A percentile compares a stretch with the other conserved stretches of the same genome.
Conservation (phyloP, 2,888 invertebrate species). For the Acronicta leporina region DNA sequence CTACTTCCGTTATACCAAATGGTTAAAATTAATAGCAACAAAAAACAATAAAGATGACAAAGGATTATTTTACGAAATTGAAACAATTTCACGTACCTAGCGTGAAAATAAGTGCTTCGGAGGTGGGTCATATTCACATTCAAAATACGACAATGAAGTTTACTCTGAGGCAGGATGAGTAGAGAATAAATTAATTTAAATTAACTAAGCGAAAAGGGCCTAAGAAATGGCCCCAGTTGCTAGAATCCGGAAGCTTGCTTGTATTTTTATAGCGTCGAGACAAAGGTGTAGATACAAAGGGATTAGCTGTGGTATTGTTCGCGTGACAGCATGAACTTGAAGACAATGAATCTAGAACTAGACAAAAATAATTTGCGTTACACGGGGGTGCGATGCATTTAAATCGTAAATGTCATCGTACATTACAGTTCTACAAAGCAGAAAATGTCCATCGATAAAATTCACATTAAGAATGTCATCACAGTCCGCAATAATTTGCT, state of each 20-base stretch:
- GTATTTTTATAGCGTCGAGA: conserved; percentile 79
- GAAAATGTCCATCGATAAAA: conserved; percentile 18
- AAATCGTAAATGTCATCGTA: conserved; percentile 17
- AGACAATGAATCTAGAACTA: conserved; percentile 62
- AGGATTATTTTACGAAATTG: conserved; percentile 46
- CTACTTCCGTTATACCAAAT: conserved; percentile 22
- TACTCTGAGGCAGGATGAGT: conserved; percentile 71
- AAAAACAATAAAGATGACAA: conserved; percentile 44
- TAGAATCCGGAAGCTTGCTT: conserved; percentile 78
- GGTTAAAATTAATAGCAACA: conserved; percentile 27
- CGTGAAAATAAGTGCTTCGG: conserved; percentile 53
- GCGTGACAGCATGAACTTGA: conserved; percentile 59
- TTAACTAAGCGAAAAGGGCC: conserved; percentile 82
- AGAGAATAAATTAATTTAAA: conserved; percentile 85
- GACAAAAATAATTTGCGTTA: conserved; percentile 54
- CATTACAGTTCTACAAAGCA: conserved; percentile 4
- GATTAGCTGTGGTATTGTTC: conserved; percentile 76
- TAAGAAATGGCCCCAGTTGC: conserved; percentile 76
- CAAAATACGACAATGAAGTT: conserved; percentile 71
- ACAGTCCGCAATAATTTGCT: conserved; percentile 24
- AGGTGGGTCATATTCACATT: conserved; percentile 60
- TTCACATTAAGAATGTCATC: conserved; percentile 22
- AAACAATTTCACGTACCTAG: conserved; percentile 45
- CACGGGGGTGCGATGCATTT: conserved; percentile 36
- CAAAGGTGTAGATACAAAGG: conserved; percentile 82